Base-by-base conservation (phyloP, 2,797 vertebrate genomes). In the Gymnothorax reevesii region DNA sequence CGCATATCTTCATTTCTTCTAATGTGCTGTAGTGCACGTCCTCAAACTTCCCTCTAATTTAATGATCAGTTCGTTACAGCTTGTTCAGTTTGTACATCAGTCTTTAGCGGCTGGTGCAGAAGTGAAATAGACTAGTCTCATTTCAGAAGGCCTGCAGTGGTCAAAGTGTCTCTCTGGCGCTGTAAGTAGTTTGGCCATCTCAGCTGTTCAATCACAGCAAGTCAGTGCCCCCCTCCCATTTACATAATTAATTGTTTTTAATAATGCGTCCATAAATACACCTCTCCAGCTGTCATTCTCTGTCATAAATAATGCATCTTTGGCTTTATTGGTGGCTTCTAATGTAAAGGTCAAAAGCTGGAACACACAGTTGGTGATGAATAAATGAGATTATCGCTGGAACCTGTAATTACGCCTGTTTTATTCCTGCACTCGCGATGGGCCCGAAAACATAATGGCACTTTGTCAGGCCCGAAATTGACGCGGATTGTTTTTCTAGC, bases 341-440 rank as follows among this genome's bases (percentile, higher is more conserved):
- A 93, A 93, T 89, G 90, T 91, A 79, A 90, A 91, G 94, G 94
- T 94, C 93, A 92, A 88, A 94, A 94, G 89, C 85, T 86, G 90
- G 92, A 92, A 90, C 92, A 91, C 88, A 87, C 93, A 92, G 92
- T 92, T 91, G 93, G 93, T 90, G 91, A 88, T 92, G 93, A 93
- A 94, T 94, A 95, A 95, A 95, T 94, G 91, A 95, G 94, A 95
- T 96, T 95, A 95, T 94, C 91, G 93, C 93, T 92, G 94, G 95
- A 94, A 95, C 95, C 92, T 93, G 92, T 95, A 95, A 96, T 96
- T 95, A 95, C 94, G 93, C 90, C 93, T 89, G 89, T 91, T 95
- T 95, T 94, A 94, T 95, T 94, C 91, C 7, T 90, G 89, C 90
- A 92, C 92, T 92, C 90, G 91, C 92, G 93, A 95, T 95, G 93